A percentile compares a stretch with the other conserved stretches of the same genome.
Evolutionary conservation across 2,797 vertebrate genomes (phyloP).

Genomic region (Arremon aurantiirostris): DNA sequence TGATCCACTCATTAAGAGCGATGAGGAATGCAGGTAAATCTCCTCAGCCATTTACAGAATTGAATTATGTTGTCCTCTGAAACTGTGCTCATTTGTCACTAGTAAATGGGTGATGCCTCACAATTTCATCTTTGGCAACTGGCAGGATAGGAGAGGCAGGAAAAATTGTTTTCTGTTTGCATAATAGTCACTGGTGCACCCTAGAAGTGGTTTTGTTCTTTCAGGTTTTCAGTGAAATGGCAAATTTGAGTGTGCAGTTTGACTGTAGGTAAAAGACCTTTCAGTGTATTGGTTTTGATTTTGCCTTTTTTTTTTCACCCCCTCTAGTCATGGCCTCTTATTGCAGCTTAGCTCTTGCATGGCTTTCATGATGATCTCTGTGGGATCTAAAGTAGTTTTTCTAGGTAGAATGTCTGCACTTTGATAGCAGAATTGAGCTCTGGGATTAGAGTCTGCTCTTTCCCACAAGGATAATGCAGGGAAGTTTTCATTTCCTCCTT

Average conservation of each 20-base stretch:
- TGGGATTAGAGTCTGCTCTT: background rate
- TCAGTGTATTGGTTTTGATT: background rate
- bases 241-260: background rate
- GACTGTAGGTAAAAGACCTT: background rate
- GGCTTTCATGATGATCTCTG: background rate
- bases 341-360: background rate
- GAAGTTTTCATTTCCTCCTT: background rate
- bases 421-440: background rate
- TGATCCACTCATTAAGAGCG: constrained; percentile 97
- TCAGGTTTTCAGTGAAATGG: constrained; percentile 16
- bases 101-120: background rate
- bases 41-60: background rate
- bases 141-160: background rate
- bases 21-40: constrained; percentile 94
- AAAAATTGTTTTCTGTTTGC: background rate
- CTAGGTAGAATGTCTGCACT: background rate
- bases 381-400: background rate
- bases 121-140: background rate
- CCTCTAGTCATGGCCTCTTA: background rate
- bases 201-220: background rate
- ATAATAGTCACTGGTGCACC: background rate
- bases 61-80: background rate
- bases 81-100: background rate
- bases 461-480: background rate
- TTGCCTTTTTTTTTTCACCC: background rate